Evolutionary conservation across 2,888 invertebrate genomes (phyloP), one percentile per base, ranked within the genome.

Genomic region (Mimumesa dahlbomi): DNA sequence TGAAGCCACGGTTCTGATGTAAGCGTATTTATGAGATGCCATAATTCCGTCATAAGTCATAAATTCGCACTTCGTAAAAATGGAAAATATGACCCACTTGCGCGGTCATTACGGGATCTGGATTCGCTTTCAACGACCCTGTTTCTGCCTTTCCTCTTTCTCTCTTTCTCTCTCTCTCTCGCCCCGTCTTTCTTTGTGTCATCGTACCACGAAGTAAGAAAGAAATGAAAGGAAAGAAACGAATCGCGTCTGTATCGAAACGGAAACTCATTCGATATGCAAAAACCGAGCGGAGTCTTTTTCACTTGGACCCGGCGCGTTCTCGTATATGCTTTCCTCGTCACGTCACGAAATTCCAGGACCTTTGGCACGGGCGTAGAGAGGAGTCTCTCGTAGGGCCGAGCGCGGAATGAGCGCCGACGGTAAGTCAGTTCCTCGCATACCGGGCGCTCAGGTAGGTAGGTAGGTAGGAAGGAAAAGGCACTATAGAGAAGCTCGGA

Each of bases 371-470:
- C 68, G 57, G 68, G 58, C 59, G 73, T 68, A 81, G 75, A 67
- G 63, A 64, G 62, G 69, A 25, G n/a, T n/a, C n/a, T n/a, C 69
- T 66, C 61, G 70, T 66, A 75, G 70, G 65, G 78, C 61, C 50
- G 29, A 67, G 50, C 73, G 73, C 73, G 62, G 81, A 78, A 77
- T 78, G 82, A 81, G 80, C 75, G 71, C 73, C 62, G 83, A 75
- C 75, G 83, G 79, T 84, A 83, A 83, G 84, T 82, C 70, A 73
- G 83, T 75, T 76, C 66, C 54, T 78, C 80, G 82, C 83, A 84
- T 83, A 83, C 85, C 84, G 77, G 59, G 67, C 68, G 68, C 73
- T 79, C 84, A 82, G 84, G 82, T 79, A 79, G 80, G 80, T 73
- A 80, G 74, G 73, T 57, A 54, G 71, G 64, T 53, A 48, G 52